Evolutionary conservation across 2,113 vertebrate species (phyloP).

Genomic region (Syngnathus scovelli): DNA sequence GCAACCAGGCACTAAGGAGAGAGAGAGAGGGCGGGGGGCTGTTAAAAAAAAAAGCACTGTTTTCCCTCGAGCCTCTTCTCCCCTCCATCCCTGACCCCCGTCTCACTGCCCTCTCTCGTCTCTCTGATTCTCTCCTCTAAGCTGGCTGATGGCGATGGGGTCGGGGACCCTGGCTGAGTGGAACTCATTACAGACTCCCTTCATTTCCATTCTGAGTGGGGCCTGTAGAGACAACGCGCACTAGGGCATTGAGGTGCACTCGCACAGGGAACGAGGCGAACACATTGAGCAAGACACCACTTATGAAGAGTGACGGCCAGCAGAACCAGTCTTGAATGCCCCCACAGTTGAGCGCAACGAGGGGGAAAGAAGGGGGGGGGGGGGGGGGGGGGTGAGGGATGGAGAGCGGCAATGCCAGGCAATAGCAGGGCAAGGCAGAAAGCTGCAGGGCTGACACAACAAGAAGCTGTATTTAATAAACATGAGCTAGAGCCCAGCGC

Average conservation of each 20-base stretch:
- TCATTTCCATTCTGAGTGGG: conserved; percentile 76
- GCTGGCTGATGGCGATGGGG: conserved; percentile 64
- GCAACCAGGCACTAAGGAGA: conserved; percentile 65
- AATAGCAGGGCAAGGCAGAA: conserved; percentile 46
- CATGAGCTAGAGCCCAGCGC: conserved; percentile 66
- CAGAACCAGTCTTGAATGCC: conserved; percentile 70
- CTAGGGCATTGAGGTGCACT: conserved; percentile 61
- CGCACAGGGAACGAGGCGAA: conserved; percentile 60
- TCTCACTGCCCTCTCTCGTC: conserved; percentile 59
- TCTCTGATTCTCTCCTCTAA: conserved; percentile 68
- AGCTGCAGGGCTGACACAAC: conserved; percentile 62
- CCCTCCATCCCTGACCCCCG: conserved; percentile 64
- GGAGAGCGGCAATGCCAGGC: conserved; percentile 34
- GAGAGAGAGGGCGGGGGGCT: conserved; percentile 27
- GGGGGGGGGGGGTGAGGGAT: conserved; percentile 10
- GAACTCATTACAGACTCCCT: conserved; percentile 75
- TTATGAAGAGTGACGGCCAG: conserved; percentile 72
- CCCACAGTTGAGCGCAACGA: conserved; percentile 55
- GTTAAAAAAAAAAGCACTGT: conserved; percentile 41
- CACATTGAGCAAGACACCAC: conserved; percentile 71
- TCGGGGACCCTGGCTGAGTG: conserved; percentile 70
- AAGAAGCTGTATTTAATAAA: conserved; percentile 69
- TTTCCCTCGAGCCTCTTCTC: conserved; percentile 64
- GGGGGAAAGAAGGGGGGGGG: conserved; percentile 14
- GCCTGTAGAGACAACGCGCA: conserved; percentile 55